Percentiles rank a stretch among this genome's conserved stretches.
These are phyloP conservation scores for Macroramphosus scolopax DNA, from an alignment of 2,797 vertebrate genomes.

Conservation along the genomic window DNA sequence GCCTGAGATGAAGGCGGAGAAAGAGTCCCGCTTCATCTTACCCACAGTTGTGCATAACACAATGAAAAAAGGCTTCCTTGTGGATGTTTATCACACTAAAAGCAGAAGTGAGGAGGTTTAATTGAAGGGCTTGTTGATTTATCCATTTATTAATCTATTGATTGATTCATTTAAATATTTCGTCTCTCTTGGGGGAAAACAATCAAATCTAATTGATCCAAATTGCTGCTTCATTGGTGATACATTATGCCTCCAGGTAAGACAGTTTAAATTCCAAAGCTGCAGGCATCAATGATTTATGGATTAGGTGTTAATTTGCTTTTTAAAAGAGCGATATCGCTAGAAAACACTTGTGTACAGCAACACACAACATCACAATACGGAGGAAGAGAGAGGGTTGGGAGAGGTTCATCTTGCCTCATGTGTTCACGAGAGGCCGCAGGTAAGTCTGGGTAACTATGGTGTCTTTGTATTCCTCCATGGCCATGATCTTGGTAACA, in stretches of 20 bases:
- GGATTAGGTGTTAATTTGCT: constrained; percentile 17
- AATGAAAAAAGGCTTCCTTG: constrained; percentile 2
- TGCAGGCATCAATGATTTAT: constrained; percentile 11
- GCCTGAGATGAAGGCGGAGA: neutral
- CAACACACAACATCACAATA: no score
- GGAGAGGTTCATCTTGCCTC: no score
- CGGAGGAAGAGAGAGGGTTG: neutral
- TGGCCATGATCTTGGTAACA: constrained; percentile 45
- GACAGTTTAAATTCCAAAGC: constrained; percentile 6
- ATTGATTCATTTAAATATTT: constrained; percentile 7
- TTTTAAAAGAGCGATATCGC: neutral
- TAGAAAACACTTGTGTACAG: no score
- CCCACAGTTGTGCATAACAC: constrained; percentile 9
- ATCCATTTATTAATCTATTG: constrained; percentile 10
- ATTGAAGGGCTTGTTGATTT: neutral
- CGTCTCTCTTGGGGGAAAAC: constrained; percentile 12
- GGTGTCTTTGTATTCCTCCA: constrained; percentile 61
- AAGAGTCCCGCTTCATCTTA: neutral
- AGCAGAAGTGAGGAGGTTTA: no score
- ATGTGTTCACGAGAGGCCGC: no score
- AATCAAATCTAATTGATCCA: constrained; percentile 5
- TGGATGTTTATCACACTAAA: constrained; percentile 9
- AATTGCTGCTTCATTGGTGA: neutral
- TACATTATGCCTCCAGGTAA: neutral
- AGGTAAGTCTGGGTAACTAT: constrained; percentile 41